Conservation (phyloP, 2,888 invertebrate genomes). For the Diarsia rubi region DNA sequence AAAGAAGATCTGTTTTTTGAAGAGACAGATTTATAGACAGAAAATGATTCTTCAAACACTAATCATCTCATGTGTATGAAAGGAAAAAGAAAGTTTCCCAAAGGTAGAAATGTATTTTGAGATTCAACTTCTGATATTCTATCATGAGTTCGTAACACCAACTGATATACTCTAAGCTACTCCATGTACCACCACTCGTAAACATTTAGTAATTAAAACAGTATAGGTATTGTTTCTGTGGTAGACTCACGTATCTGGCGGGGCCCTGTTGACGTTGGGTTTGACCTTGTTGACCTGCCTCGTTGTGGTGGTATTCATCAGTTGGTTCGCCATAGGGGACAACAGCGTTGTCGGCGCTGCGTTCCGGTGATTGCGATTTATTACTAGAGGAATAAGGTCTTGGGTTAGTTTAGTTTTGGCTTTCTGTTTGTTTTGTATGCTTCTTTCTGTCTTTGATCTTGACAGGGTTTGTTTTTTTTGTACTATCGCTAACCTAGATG, state of each 20-base stretch:
- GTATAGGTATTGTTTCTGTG: conserved; percentile 13
- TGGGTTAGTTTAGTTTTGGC: neutral
- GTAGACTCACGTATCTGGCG: conserved; percentile 93
- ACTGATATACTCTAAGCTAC: conserved; percentile 46
- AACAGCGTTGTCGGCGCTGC: conserved; percentile 92
- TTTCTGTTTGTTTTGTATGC: neutral
- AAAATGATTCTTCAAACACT: conserved; percentile 47
- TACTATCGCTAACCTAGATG: neutral
- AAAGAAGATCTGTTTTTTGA: conserved; percentile 31
- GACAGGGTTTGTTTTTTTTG: neutral
- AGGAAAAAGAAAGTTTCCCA: conserved; percentile 46
- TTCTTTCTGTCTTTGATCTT: neutral
- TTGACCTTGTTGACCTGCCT: conserved; percentile 97
- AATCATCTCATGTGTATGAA: conserved; percentile 50
- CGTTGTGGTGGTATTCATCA: conserved; percentile 94
- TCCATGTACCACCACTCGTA: conserved; percentile 62
- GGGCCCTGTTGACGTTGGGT: conserved; percentile 95
- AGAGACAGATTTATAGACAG: conserved; percentile 44
- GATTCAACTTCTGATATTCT: conserved; percentile 50
- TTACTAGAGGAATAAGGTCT: conserved; percentile 89
- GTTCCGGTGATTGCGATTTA: conserved; percentile 95
- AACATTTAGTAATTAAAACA: conserved; percentile 50
- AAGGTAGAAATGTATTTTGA: conserved; percentile 49
- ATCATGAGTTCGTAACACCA: conserved; percentile 53
- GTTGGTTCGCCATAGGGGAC: conserved; percentile 92